phyloP scores from a whole-genome alignment of 2,113 vertebrate genomes.

The Sigmodon hispidus region DNA sequence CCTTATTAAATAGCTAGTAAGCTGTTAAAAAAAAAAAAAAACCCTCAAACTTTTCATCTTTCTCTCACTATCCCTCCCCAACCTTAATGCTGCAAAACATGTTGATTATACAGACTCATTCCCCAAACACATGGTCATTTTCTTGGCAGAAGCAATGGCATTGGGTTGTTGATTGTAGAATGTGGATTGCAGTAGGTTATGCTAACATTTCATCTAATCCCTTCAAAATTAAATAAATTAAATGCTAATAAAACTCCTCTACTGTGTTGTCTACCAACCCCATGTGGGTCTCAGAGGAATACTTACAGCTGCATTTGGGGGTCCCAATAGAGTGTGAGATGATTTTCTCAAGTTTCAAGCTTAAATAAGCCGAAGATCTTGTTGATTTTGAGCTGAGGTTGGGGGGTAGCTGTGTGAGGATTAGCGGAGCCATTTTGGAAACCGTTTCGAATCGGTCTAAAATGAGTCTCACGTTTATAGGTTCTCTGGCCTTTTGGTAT shows the following conservation, averaged over 20 bases:
- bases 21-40: constrained; percentile 50
- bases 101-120: constrained; percentile 62
- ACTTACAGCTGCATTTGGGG: constrained; percentile 67
- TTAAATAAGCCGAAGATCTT: constrained; percentile 78
- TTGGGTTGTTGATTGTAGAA: constrained; percentile 56
- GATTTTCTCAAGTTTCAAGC: constrained; percentile 81
- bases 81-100: constrained; percentile 59
- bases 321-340: constrained; percentile 71
- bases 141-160: constrained; percentile 70
- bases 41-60: constrained; percentile 62
- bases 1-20: constrained; percentile 65
- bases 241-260: constrained; percentile 80
- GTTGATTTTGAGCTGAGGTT: constrained; percentile 59
- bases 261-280: constrained; percentile 74
- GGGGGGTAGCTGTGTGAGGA: constrained; percentile 49
- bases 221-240: constrained; percentile 85
- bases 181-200: constrained; percentile 66
- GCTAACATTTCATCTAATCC: constrained; percentile 79
- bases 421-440: constrained; percentile 69
- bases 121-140: constrained; percentile 62
- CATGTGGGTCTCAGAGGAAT: constrained; percentile 57
- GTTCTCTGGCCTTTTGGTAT: constrained; percentile 61
- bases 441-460: constrained; percentile 73
- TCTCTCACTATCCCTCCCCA: not conserved
- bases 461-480: constrained; percentile 70